These are phyloP conservation scores for Coelopa frigida DNA, from an alignment of 1,140 invertebrate genomes.

Conservation along the genomic window DNA sequence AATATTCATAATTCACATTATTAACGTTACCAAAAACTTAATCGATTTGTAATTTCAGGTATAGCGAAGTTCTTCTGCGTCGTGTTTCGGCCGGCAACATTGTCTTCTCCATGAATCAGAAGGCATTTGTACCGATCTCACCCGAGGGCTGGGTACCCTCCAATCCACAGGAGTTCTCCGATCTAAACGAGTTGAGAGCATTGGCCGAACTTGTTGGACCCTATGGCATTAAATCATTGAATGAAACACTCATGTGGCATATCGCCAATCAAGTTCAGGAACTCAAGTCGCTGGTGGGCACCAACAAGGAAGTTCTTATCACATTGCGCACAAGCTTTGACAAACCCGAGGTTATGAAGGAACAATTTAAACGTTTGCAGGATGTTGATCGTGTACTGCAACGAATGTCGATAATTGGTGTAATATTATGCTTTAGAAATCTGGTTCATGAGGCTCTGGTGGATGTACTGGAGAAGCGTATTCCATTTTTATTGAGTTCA, in stretches of 20 bases:
- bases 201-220: conserved; percentile 97
- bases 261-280: conserved; percentile 96
- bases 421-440: conserved; percentile 91
- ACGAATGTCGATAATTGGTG: conserved; percentile 96
- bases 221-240: conserved; percentile 95
- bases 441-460: conserved; percentile 87
- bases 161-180: conserved; percentile 96
- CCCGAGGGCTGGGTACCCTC: conserved; percentile 83
- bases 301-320: conserved; percentile 87
- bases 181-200: conserved; percentile 92
- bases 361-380: conserved; percentile 84
- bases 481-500: conserved; percentile 94
- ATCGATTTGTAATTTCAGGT: conserved; percentile 40
- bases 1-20: not conserved
- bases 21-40: not conserved
- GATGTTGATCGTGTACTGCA: conserved; percentile 91
- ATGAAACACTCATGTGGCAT: conserved; percentile 97
- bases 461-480: conserved; percentile 88
- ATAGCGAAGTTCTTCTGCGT: conserved; percentile 89
- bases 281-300: conserved; percentile 85
- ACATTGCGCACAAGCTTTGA: conserved; percentile 93
- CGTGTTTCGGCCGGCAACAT: conserved; percentile 92
- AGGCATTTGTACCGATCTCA: conserved; percentile 89
- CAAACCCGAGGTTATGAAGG: conserved; percentile 96
- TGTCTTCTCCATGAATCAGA: conserved; percentile 91